Conservation (phyloP, 2,113 vertebrate species). For the Ictidomys tridecemlineatus region DNA sequence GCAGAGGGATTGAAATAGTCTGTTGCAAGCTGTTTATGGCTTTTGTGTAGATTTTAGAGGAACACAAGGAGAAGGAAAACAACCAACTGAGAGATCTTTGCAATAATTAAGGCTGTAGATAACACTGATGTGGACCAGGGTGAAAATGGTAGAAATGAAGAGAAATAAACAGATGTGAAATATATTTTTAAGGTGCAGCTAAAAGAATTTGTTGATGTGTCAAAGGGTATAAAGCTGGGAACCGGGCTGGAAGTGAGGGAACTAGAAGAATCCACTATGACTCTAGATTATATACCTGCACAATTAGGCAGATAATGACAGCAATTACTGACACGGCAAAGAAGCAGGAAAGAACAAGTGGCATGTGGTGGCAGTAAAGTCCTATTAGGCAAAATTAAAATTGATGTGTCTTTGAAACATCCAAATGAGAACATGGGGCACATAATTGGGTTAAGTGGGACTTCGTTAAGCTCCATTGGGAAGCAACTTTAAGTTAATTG, state of each 20-base stretch:
- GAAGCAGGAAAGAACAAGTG: background rate
- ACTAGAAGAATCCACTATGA: background rate
- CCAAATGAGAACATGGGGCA: background rate
- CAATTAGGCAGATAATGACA: background rate
- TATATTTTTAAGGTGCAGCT: background rate
- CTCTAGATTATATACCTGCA: background rate
- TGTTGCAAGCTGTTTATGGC: background rate
- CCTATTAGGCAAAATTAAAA: background rate
- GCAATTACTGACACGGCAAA: background rate
- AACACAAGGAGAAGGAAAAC: background rate
- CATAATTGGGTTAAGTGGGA: background rate
- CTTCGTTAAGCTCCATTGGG: background rate
- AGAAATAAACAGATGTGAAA: background rate
- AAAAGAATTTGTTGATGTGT: background rate
- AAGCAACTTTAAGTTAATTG: conserved; percentile 26
- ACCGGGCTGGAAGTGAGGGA: background rate
- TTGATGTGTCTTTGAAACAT: background rate
- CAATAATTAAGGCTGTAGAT: background rate
- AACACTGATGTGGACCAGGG: background rate
- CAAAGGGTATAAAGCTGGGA: background rate
- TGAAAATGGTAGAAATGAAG: background rate
- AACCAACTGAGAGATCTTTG: background rate
- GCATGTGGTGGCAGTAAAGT: background rate
- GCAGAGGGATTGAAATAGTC: background rate
- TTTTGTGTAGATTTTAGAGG: background rate